Evolutionary conservation across 2,888 invertebrate genomes (phyloP).

Genomic region (Epistrophe grossulariae): DNA sequence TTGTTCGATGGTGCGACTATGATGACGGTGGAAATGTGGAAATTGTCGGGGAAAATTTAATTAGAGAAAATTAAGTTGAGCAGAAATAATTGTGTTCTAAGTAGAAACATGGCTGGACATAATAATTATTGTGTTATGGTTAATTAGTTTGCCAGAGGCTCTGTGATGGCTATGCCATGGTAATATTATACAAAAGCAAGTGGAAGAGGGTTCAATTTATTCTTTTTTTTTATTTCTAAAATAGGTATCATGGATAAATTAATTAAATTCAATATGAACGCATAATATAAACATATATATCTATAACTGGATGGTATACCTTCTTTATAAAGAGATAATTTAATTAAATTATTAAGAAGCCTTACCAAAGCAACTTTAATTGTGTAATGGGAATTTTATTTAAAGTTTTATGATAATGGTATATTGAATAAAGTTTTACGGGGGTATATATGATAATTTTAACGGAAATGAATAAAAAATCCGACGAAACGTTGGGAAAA

Average conservation of each 20-base stretch:
- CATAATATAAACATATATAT: neutral
- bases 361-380: neutral
- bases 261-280: conserved; percentile 14
- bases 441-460: too few relatives aligned
- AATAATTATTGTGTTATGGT: conserved; percentile 36
- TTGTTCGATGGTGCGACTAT: neutral
- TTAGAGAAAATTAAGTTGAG: conserved; percentile 43
- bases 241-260: conserved; percentile 3
- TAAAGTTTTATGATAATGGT: neutral
- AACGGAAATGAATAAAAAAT: too few relatives aligned
- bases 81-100: conserved; percentile 40
- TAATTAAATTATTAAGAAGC: neutral
- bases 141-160: conserved; percentile 39
- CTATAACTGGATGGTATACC: neutral
- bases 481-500: too few relatives aligned
- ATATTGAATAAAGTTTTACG: too few relatives aligned
- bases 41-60: conserved; percentile 36
- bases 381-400: neutral
- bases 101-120: conserved; percentile 29
- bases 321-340: neutral
- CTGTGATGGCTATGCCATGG: neutral
- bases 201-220: neutral
- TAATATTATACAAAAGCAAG: neutral
- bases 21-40: neutral
- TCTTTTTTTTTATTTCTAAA: neutral